Conservation (phyloP, 1,140 invertebrate species). For the Tetramorium parvispinum region DNA sequence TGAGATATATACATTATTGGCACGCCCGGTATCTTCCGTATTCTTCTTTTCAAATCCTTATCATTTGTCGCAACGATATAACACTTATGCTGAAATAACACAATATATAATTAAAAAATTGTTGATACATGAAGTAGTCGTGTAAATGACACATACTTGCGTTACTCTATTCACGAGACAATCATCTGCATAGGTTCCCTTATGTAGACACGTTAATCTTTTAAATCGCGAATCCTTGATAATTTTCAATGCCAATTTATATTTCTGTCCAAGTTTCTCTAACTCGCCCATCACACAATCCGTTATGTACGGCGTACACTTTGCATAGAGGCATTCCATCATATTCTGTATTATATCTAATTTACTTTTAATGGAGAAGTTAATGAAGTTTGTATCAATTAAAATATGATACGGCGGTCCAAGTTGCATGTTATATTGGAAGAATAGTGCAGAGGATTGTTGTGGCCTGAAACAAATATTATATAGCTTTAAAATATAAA, state of each 20-base stretch:
- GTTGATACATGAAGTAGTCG: background rate
- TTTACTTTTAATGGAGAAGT: constrained; percentile 99
- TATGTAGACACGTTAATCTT: constrained; percentile 96
- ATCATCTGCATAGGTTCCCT: constrained; percentile 99
- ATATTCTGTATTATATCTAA: constrained; percentile 98
- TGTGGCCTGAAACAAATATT: constrained; percentile 87
- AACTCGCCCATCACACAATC: constrained; percentile 99
- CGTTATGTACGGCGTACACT: constrained; percentile 99
- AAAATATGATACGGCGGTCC: constrained; percentile 99
- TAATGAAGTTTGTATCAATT: constrained; percentile 99
- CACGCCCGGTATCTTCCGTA: constrained; percentile 99
- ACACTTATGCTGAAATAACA: constrained; percentile 95
- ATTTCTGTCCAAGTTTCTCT: constrained; percentile 98
- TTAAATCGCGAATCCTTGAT: constrained; percentile 98
- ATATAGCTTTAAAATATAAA: background rate
- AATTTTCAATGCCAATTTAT: constrained; percentile 97
- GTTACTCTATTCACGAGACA: constrained; percentile 98
- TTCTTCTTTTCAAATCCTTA: constrained; percentile 97
- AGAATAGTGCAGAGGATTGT: constrained; percentile 96
- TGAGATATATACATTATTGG: constrained; percentile 99
- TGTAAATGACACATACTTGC: constrained; percentile 87
- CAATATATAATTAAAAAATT: background rate
- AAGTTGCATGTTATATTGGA: constrained; percentile 99
- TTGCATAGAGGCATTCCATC: constrained; percentile 99
- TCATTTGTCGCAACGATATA: constrained; percentile 99